These are phyloP conservation scores for Neria commutata DNA, from an alignment of 2,888 invertebrate species.

Conservation along the genomic window DNA sequence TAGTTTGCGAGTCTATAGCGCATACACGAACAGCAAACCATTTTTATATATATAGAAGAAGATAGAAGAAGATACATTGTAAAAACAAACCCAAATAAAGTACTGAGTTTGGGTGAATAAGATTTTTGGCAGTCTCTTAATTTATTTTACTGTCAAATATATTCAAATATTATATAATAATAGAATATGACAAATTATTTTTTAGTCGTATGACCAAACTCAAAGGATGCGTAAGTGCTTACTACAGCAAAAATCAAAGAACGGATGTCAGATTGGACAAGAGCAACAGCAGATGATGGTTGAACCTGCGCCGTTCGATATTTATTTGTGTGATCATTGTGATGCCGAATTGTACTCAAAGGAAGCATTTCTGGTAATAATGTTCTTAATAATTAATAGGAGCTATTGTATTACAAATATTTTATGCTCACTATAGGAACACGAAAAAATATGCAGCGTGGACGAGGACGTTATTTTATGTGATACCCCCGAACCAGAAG, in stretches of 20 bases:
- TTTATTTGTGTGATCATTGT: slow-evolving; percentile 77
- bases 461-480: slow-evolving; percentile 60
- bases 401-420: not conserved
- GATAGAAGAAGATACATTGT: too few relatives aligned
- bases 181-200: slow-evolving; percentile 7
- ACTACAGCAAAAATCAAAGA: slow-evolving; percentile 60
- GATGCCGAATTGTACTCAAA: slow-evolving; percentile 73
- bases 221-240: slow-evolving; percentile 62
- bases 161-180: not conserved
- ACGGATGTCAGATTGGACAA: slow-evolving; percentile 42
- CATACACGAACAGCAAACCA: too few relatives aligned
- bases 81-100: too few relatives aligned
- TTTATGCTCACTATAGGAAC: slow-evolving; percentile 55
- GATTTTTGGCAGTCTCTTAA: too few relatives aligned
- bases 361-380: slow-evolving; percentile 64
- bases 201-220: slow-evolving; percentile 60
- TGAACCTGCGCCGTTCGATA: slow-evolving; percentile 68
- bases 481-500: slow-evolving; percentile 56
- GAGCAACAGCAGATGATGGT: slow-evolving; percentile 64
- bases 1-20: too few relatives aligned
- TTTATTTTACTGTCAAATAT: not conserved
- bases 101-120: too few relatives aligned
- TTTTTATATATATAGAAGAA: too few relatives aligned
- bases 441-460: slow-evolving; percentile 63
- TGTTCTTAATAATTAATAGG: not conserved